Evolutionary conservation across 1,140 invertebrate species (phyloP).

Genomic region (Mesaphorura yosii): DNA sequence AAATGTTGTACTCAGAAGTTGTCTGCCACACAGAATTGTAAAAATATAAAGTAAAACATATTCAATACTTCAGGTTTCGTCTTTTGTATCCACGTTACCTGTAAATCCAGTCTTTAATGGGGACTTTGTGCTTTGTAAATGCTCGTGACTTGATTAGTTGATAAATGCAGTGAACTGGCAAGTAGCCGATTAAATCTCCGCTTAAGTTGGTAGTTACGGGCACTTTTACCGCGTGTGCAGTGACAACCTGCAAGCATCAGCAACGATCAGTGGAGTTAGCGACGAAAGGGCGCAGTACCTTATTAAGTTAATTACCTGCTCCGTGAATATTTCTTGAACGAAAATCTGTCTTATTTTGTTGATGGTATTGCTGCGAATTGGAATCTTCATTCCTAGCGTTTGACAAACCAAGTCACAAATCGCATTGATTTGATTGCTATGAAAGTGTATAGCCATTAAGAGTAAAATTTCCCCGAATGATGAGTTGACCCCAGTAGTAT

Average conservation of each 20-base stretch:
- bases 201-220: constrained; percentile 83
- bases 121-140: constrained; percentile 90
- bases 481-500: constrained; percentile 53
- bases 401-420: constrained; percentile 87
- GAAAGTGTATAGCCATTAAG: constrained; percentile 92
- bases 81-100: no score
- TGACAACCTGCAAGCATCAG: constrained; percentile 57
- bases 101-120: constrained; percentile 91
- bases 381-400: constrained; percentile 89
- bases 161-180: constrained; percentile 95
- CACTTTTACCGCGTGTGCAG: constrained; percentile 87
- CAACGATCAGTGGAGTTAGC: neutral
- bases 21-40: constrained; percentile 41
- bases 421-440: constrained; percentile 80
- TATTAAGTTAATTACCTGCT: constrained; percentile 68
- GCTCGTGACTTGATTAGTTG: constrained; percentile 87
- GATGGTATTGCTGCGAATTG: constrained; percentile 79
- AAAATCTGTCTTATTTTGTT: constrained; percentile 88
- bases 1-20: constrained; percentile 71
- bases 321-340: constrained; percentile 93
- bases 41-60: neutral
- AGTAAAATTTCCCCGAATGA: constrained; percentile 94
- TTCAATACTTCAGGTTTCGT: no score
- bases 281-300: no score
- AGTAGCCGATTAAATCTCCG: constrained; percentile 76